phyloP scores from a whole-genome alignment of 2,888 invertebrate genomes.

The Mystacides longicornis region DNA sequence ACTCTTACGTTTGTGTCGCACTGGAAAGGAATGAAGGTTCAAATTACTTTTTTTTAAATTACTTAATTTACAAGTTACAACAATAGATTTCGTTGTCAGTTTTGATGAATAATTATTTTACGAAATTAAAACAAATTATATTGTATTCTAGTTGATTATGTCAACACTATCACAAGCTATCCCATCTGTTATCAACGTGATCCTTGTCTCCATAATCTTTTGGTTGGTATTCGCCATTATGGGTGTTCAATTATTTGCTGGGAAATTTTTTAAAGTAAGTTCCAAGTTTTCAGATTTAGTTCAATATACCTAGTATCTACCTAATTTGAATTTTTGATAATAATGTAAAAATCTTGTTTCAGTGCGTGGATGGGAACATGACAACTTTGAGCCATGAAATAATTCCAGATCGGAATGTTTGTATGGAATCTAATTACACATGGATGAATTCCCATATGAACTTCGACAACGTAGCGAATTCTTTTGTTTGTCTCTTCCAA shows the following conservation, averaged over 20 bases:
- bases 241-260: constrained; percentile 96
- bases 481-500: constrained; percentile 94
- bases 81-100: too few species aligned
- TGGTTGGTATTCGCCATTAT: constrained; percentile 99
- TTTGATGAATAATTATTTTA: too few species aligned
- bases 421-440: constrained; percentile 78
- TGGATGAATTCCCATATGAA: constrained; percentile 97
- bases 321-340: not conserved
- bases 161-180: not conserved
- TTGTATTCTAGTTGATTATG: not conserved
- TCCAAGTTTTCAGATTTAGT: not conserved
- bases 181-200: constrained; percentile 77
- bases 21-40: not conserved
- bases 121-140: too few species aligned
- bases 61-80: too few species aligned
- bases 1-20: not conserved
- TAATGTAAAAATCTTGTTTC: constrained; percentile 31
- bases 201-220: constrained; percentile 97
- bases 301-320: not conserved
- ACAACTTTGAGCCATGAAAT: constrained; percentile 76
- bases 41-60: too few species aligned
- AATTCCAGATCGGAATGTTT: constrained; percentile 78
- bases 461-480: constrained; percentile 96
- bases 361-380: constrained; percentile 81
- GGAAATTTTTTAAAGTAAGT: constrained; percentile 87